phyloP scores from a whole-genome alignment of 2,888 invertebrate genomes.

The Tetramorium bicarinatum region DNA sequence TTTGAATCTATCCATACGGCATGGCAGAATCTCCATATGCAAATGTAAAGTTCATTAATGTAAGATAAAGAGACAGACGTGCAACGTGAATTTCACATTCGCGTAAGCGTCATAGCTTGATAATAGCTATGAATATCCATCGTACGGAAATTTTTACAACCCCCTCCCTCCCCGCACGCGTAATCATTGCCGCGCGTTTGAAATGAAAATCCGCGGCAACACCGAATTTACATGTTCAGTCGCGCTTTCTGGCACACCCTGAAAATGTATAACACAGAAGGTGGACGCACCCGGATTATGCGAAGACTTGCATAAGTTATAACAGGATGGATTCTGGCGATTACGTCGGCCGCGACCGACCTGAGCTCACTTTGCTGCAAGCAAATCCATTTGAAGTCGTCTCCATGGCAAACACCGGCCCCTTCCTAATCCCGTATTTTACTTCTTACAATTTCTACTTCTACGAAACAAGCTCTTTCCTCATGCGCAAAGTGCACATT shows the following conservation, averaged over 20 bases:
- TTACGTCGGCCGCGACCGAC: conserved; percentile 54
- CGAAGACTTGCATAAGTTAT: conserved; percentile 51
- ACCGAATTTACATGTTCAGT: conserved; percentile 53
- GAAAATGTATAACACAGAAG: conserved; percentile 47
- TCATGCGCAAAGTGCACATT: conserved; percentile 52
- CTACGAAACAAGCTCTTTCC: conserved; percentile 36
- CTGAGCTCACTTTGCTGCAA: conserved; percentile 49
- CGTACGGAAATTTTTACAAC: conserved; percentile 25
- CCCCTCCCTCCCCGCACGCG: not conserved
- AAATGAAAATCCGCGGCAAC: conserved; percentile 52
- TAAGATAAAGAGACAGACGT: conserved; percentile 6
- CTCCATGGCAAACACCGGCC: conserved; percentile 37
- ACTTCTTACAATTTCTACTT: conserved; percentile 67
- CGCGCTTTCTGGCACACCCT: conserved; percentile 33
- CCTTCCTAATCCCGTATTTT: conserved; percentile 60
- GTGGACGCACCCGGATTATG: conserved; percentile 56
- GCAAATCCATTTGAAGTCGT: conserved; percentile 65
- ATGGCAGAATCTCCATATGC: not conserved
- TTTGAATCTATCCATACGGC: conserved; percentile 5
- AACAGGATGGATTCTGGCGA: conserved; percentile 60
- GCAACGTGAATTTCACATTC: conserved; percentile 25
- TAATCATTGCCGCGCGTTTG: conserved; percentile 37
- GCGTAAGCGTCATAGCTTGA: conserved; percentile 7
- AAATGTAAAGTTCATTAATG: conserved; percentile 15
- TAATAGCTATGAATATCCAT: conserved; percentile 46